Evolutionary conservation across 2,797 vertebrate species (phyloP).

Genomic region (Ceyx erithaca): DNA sequence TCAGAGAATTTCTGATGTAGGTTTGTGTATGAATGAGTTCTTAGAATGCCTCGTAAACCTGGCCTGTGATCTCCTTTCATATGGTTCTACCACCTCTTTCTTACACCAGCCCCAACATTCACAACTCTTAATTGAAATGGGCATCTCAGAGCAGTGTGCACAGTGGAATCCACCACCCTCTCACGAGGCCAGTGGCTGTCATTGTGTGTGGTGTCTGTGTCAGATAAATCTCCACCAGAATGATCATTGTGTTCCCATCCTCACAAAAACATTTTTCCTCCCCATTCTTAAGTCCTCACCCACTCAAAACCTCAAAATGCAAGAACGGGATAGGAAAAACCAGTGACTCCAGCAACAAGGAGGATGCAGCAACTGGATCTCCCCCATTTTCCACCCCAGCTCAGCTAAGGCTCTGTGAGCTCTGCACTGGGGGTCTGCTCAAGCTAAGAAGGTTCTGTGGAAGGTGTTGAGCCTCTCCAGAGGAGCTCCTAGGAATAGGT

Average conservation of each 20-base stretch:
- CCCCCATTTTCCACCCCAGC: neutral
- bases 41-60: neutral
- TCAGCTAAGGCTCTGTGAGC: neutral
- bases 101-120: neutral
- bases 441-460: neutral
- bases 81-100: neutral
- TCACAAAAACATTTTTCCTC: neutral
- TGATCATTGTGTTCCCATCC: neutral
- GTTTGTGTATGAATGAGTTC: neutral
- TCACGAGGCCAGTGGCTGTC: neutral
- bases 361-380: neutral
- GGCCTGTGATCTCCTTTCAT: neutral
- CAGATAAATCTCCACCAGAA: neutral
- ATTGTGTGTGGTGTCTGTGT: neutral
- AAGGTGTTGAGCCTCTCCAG: neutral
- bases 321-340: neutral
- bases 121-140: neutral
- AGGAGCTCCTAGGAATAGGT: neutral
- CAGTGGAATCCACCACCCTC: neutral
- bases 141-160: neutral
- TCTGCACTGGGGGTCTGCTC: neutral
- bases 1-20: neutral
- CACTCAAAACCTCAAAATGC: neutral
- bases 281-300: neutral
- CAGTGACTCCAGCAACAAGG: neutral